Evolutionary conservation across 2,113 vertebrate species (phyloP).

Genomic region (Merops nubicus): DNA sequence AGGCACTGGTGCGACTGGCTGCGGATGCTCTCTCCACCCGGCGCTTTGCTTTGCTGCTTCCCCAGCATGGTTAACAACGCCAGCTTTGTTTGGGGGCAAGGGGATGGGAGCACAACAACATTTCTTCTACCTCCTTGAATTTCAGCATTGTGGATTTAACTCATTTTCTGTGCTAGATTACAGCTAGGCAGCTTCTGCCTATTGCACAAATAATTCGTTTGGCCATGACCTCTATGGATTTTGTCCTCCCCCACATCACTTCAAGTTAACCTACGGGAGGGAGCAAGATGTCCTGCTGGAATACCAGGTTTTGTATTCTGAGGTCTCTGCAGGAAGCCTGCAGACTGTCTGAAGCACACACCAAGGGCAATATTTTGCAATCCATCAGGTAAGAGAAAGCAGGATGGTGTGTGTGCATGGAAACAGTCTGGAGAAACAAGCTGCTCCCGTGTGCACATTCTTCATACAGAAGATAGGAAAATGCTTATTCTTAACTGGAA

Average conservation of each 20-base stretch:
- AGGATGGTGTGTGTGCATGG: background rate
- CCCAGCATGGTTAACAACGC: accelerated
- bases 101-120: background rate
- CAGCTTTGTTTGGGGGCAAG: background rate
- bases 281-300: background rate
- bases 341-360: background rate
- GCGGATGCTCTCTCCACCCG: background rate
- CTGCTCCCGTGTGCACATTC: background rate
- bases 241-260: background rate
- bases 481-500: background rate
- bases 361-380: background rate
- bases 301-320: background rate
- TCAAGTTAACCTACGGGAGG: background rate
- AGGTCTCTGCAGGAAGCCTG: background rate
- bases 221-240: background rate
- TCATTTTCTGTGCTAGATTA: accelerated
- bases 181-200: background rate
- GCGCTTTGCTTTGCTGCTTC: background rate
- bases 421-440: background rate
- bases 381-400: background rate
- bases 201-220: accelerated
- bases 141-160: background rate
- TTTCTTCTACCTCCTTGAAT: background rate
- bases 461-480: background rate
- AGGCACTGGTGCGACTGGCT: background rate